These are phyloP conservation scores for Atethmia centrago DNA, from an alignment of 2,888 invertebrate species.

Conservation along the genomic window DNA sequence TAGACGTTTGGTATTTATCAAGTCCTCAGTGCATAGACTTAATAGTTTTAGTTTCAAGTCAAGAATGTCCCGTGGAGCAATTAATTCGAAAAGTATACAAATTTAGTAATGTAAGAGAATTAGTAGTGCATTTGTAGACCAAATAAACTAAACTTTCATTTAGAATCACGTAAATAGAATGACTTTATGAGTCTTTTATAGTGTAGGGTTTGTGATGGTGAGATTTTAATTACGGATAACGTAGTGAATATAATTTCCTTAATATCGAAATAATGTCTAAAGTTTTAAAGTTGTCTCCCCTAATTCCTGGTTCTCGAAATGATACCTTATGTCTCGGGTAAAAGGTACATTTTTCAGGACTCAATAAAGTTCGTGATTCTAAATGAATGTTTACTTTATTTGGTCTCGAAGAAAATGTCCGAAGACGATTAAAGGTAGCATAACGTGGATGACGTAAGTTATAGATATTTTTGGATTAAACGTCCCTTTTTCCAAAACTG, in stretches of 20 bases:
- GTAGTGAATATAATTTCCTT: not conserved
- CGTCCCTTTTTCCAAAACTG: slow-evolving; percentile 79
- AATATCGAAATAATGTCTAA: not conserved
- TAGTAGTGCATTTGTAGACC: too few species aligned
- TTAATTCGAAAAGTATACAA: too few species aligned
- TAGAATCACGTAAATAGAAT: too few species aligned
- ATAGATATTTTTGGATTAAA: slow-evolving; percentile 73
- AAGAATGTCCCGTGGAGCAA: too few species aligned
- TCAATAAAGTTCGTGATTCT: slow-evolving; percentile 34
- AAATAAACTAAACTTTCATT: too few species aligned
- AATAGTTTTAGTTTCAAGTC: too few species aligned
- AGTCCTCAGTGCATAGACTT: too few species aligned
- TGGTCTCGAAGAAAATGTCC: slow-evolving; percentile 26
- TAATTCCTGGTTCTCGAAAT: slow-evolving; percentile 3
- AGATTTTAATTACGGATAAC: not conserved
- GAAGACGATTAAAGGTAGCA: slow-evolving; percentile 33
- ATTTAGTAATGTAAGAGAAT: too few species aligned
- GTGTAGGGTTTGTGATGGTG: too few species aligned
- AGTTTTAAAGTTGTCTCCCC: not conserved
- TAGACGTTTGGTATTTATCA: too few species aligned
- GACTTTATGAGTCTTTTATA: slow-evolving; percentile 32
- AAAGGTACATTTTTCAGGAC: slow-evolving; percentile 6
- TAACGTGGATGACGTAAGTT: slow-evolving; percentile 60
- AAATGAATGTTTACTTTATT: slow-evolving; percentile 29
- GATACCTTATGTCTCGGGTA: not conserved